Conservation (phyloP, 2,888 invertebrate genomes). For the Limnephilus lunatus region DNA sequence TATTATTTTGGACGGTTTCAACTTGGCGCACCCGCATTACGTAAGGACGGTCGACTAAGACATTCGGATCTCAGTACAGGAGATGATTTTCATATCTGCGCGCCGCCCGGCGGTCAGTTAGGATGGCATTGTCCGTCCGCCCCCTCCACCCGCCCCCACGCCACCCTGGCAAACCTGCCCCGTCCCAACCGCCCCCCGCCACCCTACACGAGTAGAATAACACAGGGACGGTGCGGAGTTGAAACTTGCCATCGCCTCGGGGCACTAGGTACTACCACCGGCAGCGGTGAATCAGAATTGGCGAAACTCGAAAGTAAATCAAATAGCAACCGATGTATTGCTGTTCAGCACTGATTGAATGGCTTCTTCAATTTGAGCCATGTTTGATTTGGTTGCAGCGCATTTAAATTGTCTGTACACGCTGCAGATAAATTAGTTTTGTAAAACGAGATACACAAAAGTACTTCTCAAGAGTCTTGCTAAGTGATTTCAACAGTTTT, state of each 20-base stretch:
- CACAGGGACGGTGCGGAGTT: conserved; percentile 21
- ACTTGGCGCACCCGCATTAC: conserved; percentile 53
- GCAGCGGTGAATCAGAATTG: conserved; percentile 50
- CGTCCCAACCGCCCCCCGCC: not conserved
- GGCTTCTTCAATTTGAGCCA: not conserved
- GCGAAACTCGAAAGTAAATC: conserved; percentile 48
- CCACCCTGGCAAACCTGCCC: conserved; percentile 18
- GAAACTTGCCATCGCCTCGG: conserved; percentile 10
- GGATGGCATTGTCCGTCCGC: conserved; percentile 65
- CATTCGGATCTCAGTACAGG: conserved; percentile 65
- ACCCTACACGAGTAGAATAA: conserved; percentile 6
- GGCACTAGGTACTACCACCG: conserved; percentile 7
- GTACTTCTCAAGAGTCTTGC: not conserved
- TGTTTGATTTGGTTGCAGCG: not conserved
- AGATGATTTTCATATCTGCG: conserved; percentile 66
- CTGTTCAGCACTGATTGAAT: conserved; percentile 26
- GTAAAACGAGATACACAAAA: not conserved
- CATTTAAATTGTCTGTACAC: not conserved
- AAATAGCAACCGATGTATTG: conserved; percentile 10
- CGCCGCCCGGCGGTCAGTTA: conserved; percentile 66
- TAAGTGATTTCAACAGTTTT: not conserved
- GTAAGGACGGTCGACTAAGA: conserved; percentile 65
- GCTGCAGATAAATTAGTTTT: not conserved
- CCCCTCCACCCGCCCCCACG: conserved; percentile 43
- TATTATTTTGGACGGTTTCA: conserved; percentile 20